Conservation (phyloP, 2,888 invertebrate species). For the Tortricodes alternella region DNA sequence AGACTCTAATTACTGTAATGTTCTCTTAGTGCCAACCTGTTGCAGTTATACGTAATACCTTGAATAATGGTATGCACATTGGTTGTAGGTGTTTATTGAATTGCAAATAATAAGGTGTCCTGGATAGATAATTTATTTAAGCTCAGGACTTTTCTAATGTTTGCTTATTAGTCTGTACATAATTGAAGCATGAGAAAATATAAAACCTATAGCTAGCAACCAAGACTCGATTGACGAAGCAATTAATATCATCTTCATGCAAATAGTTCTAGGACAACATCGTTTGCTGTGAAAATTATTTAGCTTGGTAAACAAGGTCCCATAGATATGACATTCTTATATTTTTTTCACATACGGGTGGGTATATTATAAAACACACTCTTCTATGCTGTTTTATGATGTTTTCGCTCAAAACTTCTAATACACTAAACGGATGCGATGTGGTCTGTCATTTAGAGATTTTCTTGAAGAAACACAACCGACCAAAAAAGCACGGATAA, state of each 20-base stretch:
- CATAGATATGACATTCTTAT: too few species aligned
- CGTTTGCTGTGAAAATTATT: too few species aligned
- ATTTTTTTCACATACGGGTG: too few species aligned
- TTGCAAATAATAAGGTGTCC: constrained; percentile 24
- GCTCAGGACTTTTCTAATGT: background rate
- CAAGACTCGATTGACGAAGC: background rate
- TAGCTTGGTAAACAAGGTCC: too few species aligned
- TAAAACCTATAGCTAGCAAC: background rate
- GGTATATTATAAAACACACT: too few species aligned
- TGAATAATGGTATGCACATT: constrained; percentile 36
- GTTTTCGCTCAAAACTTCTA: too few species aligned
- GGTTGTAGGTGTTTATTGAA: constrained; percentile 28
- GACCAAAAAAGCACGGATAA: too few species aligned
- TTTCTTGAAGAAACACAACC: too few species aligned
- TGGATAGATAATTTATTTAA: constrained; percentile 2
- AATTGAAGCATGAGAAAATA: background rate
- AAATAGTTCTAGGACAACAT: background rate
- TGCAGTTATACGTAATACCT: constrained; percentile 56
- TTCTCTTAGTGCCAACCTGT: constrained; percentile 48
- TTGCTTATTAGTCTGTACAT: background rate
- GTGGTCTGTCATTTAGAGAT: too few species aligned
- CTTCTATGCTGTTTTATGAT: too few species aligned
- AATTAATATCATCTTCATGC: background rate
- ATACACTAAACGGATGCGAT: too few species aligned
- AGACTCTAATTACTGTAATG: constrained; percentile 71